Conservation (phyloP, 2,888 invertebrate genomes). For the Watsonalla binaria region DNA sequence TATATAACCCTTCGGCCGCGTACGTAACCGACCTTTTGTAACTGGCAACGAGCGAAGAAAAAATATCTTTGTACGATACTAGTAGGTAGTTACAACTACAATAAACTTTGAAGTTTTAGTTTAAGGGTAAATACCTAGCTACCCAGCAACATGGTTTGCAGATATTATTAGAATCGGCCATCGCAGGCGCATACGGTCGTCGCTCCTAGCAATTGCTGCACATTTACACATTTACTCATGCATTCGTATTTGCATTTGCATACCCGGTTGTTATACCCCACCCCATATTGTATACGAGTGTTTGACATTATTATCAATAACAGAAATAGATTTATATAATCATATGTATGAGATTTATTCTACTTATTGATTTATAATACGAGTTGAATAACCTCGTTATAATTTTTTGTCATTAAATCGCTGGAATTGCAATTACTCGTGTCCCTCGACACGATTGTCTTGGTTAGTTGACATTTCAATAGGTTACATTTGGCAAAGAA, state of each 20-base stretch:
- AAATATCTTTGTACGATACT: too few species aligned
- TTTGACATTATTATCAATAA: neutral
- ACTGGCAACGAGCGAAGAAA: too few species aligned
- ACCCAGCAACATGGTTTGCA: slow-evolving; percentile 28
- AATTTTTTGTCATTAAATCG: neutral
- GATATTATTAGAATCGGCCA: slow-evolving; percentile 54
- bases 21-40: too few species aligned
- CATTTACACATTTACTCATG: slow-evolving; percentile 10
- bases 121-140: slow-evolving; percentile 18
- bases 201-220: slow-evolving; percentile 49
- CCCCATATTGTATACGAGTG: neutral
- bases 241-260: slow-evolving; percentile 22
- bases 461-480: slow-evolving; percentile 24
- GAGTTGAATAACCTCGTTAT: neutral
- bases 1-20: too few species aligned
- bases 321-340: too few species aligned
- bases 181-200: slow-evolving; percentile 48
- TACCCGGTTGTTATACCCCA: slow-evolving; percentile 1
- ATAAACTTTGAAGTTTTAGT: slow-evolving; percentile 13
- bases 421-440: neutral
- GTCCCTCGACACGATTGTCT: slow-evolving; percentile 23
- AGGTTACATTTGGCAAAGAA: slow-evolving; percentile 21
- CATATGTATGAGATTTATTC: too few species aligned
- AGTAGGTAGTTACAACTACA: too few species aligned
- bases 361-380: too few species aligned